These are phyloP conservation scores for Rattus rattus DNA, from an alignment of 2,113 vertebrate species.

Conservation along the genomic window DNA sequence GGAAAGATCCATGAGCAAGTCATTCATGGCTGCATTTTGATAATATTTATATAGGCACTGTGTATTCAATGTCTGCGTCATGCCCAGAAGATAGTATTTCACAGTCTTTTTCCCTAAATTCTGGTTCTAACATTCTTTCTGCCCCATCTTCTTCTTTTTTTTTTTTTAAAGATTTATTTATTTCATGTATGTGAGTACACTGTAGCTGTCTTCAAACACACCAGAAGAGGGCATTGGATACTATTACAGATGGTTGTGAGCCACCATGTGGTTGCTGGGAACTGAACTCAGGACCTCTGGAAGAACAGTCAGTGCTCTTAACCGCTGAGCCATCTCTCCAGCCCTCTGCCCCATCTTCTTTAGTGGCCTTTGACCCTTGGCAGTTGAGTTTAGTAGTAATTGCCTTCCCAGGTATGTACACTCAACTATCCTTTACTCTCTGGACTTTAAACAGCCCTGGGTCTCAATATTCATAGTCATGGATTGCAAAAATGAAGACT, in stretches of 20 bases:
- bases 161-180: neutral
- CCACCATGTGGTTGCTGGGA: too few relatives aligned
- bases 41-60: neutral
- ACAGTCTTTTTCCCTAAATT: neutral
- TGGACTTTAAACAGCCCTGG: neutral
- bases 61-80: neutral
- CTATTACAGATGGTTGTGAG: too few relatives aligned
- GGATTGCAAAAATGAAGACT: neutral
- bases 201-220: too few relatives aligned
- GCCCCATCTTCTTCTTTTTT: neutral
- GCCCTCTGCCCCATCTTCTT: neutral
- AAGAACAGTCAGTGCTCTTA: too few relatives aligned
- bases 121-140: neutral
- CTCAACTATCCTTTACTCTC: neutral
- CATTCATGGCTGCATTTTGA: neutral
- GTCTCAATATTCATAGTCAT: neutral
- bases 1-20: neutral
- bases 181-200: too few relatives aligned
- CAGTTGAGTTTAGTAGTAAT: neutral
- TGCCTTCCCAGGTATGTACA: neutral
- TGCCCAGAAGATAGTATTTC: neutral
- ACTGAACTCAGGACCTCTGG: too few relatives aligned
- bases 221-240: too few relatives aligned
- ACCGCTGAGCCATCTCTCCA: too few relatives aligned
- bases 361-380: neutral